Evolutionary conservation across 1,140 invertebrate genomes (phyloP).

Genomic region (Drosophila eugracilis): DNA sequence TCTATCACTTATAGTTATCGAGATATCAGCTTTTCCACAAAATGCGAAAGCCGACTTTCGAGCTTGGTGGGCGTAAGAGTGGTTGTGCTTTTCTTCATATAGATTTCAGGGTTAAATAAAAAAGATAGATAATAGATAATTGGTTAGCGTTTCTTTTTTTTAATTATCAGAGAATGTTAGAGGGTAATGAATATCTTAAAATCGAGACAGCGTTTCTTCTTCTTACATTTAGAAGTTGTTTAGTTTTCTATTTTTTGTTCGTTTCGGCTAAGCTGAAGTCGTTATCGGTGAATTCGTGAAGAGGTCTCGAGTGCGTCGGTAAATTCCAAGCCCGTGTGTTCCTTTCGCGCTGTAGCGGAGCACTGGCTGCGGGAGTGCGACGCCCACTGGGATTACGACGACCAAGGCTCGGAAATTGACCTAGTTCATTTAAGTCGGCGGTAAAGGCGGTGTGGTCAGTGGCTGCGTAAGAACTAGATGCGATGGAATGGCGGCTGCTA

Average conservation of each 20-base stretch:
- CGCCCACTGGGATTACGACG: neutral
- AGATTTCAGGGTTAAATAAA: too few relatives aligned
- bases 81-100: too few relatives aligned
- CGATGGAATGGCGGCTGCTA: conserved; percentile 7
- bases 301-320: neutral
- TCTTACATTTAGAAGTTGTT: too few relatives aligned
- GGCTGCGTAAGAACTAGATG: conserved; percentile 7
- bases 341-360: neutral
- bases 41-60: too few relatives aligned
- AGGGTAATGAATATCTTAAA: too few relatives aligned
- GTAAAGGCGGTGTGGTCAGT: conserved; percentile 24
- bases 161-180: too few relatives aligned
- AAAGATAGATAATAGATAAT: too few relatives aligned
- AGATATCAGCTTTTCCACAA: too few relatives aligned
- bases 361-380: neutral
- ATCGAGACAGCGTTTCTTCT: too few relatives aligned
- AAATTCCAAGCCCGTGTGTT: conserved; percentile 10
- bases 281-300: conserved; percentile 10
- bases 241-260: neutral
- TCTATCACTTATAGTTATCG: too few relatives aligned
- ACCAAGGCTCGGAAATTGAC: conserved; percentile 38
- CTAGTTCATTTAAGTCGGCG: neutral
- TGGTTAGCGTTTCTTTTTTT: too few relatives aligned
- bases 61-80: too few relatives aligned
- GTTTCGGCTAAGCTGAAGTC: conserved; percentile 6